Evolutionary conservation across 2,888 invertebrate species (phyloP).

Genomic region (Biston stratarius): DNA sequence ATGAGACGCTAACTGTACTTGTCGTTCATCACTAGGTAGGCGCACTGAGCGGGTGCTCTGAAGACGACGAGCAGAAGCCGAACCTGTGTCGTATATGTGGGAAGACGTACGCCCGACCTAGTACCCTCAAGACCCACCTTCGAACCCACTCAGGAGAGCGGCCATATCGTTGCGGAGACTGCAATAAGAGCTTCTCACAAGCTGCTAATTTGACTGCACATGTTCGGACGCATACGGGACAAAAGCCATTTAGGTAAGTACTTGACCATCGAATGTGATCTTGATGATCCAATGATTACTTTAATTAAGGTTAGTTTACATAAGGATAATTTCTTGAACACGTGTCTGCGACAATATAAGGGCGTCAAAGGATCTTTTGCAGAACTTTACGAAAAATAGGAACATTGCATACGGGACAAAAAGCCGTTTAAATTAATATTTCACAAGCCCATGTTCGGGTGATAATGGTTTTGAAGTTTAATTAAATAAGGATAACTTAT

Average conservation of each 20-base stretch:
- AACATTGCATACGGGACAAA: no score
- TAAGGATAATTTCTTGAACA: no score
- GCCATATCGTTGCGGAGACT: conserved; percentile 95
- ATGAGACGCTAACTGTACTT: no score
- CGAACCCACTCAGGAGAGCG: conserved; percentile 98
- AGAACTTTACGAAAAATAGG: no score
- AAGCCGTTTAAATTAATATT: no score
- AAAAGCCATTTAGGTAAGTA: conserved; percentile 94
- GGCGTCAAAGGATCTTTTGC: no score
- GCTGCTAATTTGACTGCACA: conserved; percentile 99
- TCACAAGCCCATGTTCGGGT: no score
- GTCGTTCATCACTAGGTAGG: conserved; percentile 64
- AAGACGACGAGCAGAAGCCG: conserved; percentile 91
- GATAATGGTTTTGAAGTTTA: no score
- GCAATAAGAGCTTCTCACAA: conserved; percentile 98
- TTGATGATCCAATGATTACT: not conserved
- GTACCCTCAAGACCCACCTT: conserved; percentile 98
- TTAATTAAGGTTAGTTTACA: no score
- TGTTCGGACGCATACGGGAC: conserved; percentile 97
- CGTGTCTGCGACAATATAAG: no score
- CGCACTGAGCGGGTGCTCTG: conserved; percentile 86
- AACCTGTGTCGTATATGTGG: conserved; percentile 98
- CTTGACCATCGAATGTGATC: not conserved
- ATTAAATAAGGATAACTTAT: no score
- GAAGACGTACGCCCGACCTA: conserved; percentile 98